A percentile compares a stretch with the other conserved stretches of the same genome.
Evolutionary conservation across 2,888 invertebrate genomes (phyloP).

Genomic region (Bombyx huttoni): DNA sequence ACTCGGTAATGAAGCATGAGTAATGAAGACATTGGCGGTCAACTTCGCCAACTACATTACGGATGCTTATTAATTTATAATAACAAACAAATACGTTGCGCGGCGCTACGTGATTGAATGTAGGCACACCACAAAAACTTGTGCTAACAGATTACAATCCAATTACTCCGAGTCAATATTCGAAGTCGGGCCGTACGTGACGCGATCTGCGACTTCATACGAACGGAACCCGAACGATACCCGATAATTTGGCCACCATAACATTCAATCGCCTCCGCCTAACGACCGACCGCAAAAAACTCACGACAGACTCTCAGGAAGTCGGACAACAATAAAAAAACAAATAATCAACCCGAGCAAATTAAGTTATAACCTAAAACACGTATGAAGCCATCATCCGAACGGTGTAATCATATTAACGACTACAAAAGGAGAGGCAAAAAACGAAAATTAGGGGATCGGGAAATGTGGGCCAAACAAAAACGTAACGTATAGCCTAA

Average conservation of each 20-base stretch:
- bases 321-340: slow-evolving; percentile 66
- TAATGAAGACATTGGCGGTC: slow-evolving; percentile 28
- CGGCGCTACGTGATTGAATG: slow-evolving; percentile 20
- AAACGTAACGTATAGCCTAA: slow-evolving; percentile 71
- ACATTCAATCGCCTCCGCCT: slow-evolving; percentile 66
- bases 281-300: slow-evolving; percentile 63
- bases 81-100: slow-evolving; percentile 18
- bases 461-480: slow-evolving; percentile 73
- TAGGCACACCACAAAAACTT: slow-evolving; percentile 12
- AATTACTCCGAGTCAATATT: slow-evolving; percentile 44
- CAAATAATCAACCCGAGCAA: slow-evolving; percentile 67
- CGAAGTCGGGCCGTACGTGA: slow-evolving; percentile 42
- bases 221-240: slow-evolving; percentile 15
- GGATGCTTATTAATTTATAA: slow-evolving; percentile 45
- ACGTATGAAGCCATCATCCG: slow-evolving; percentile 73
- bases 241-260: slow-evolving; percentile 58
- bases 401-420: slow-evolving; percentile 73
- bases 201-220: slow-evolving; percentile 10
- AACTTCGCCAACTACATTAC: slow-evolving; percentile 26
- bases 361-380: slow-evolving; percentile 73
- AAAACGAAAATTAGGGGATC: slow-evolving; percentile 72
- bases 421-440: slow-evolving; percentile 71
- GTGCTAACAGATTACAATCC: slow-evolving; percentile 35
- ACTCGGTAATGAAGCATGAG: too few relatives aligned
- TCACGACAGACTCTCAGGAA: slow-evolving; percentile 66